Evolutionary conservation across 1,140 invertebrate species (phyloP), one percentile per base, ranked within the genome.

Genomic region (Epicauta chinensis): DNA sequence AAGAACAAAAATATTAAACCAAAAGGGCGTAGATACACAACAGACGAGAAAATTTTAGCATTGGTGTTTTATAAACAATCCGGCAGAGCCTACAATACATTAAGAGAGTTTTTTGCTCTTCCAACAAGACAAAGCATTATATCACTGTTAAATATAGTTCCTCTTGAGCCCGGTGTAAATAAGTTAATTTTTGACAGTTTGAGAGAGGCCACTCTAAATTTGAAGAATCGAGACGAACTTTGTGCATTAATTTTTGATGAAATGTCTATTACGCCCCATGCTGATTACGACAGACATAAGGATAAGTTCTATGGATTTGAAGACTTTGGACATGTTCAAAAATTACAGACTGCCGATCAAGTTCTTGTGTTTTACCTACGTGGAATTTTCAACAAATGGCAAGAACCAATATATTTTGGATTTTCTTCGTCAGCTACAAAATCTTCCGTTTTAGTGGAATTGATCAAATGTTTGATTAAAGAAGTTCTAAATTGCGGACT

Each of bases 181-280:
- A n/a, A 36, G 37, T 16, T 17, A 1, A 35, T 52, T 10, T 29
- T 52, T n/a, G 35, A 13, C 3, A 36, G 12, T 52, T 45, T 52
- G n/a, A 52, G 38, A 14, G 7, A 17, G 3, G 9, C 15, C 9
- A 32, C 46, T 43, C 2, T 7, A 12, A 52, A 46, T 17, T 34
- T 52, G 37, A 35, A 45, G 2, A 7, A 17, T 1, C 35, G 3
- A 3, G 32, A 52, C n/a, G 17, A 38, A 30, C 11, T 1, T 6
- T 39, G 36, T 23, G 35, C 23, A 14, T 16, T 52, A 9, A 40
- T 48, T 13, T 53, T 48, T 32, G 51, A 53, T 53, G 51, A 53
- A 53, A 38, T 53, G 44, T 10, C 32, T n/a, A 14, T 53, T 38
- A 23, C 12, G 2, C 17, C 16, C 10, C 3, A 9, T 10, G 4